Evolutionary conservation across 30 jellyfish, hydroid and myxozoan genomes (phyloP).

Genomic region (Turritopsis rubra): DNA sequence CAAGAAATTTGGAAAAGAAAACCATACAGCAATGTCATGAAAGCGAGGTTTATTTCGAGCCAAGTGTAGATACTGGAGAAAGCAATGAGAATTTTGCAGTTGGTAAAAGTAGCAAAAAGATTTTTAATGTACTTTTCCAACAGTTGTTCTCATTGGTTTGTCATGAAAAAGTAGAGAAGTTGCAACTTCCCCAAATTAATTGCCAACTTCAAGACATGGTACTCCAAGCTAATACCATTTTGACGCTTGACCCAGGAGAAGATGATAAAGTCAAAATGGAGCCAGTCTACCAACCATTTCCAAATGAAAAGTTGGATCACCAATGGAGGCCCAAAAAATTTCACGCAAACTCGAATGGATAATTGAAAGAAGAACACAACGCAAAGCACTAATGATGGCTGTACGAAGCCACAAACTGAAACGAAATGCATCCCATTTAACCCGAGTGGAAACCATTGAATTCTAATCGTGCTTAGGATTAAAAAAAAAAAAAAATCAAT

Average conservation of each 20-base stretch:
- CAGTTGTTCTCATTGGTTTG: too few relatives aligned
- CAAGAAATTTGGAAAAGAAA: too few relatives aligned
- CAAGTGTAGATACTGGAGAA: background rate
- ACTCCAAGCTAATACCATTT: background rate
- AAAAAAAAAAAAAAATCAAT: too few relatives aligned
- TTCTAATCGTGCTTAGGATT: too few relatives aligned
- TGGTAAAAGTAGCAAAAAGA: background rate
- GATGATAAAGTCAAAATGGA: background rate
- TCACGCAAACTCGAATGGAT: too few relatives aligned
- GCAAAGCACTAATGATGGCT: too few relatives aligned
- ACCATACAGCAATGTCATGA: background rate
- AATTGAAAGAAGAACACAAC: too few relatives aligned
- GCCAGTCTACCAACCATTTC: background rate
- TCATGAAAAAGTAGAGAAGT: background rate
- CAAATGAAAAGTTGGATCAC: background rate
- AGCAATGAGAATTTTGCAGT: background rate
- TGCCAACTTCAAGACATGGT: background rate
- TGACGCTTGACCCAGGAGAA: background rate
- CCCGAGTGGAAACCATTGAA: too few relatives aligned
- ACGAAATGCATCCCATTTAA: too few relatives aligned
- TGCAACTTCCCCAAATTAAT: background rate
- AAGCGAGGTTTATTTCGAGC: too few relatives aligned
- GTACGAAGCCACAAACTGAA: too few relatives aligned
- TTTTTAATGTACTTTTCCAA: too few relatives aligned
- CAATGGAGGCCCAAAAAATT: background rate